Base-by-base conservation (phyloP, 2,797 vertebrate genomes). In the Mastacembelus armatus region DNA sequence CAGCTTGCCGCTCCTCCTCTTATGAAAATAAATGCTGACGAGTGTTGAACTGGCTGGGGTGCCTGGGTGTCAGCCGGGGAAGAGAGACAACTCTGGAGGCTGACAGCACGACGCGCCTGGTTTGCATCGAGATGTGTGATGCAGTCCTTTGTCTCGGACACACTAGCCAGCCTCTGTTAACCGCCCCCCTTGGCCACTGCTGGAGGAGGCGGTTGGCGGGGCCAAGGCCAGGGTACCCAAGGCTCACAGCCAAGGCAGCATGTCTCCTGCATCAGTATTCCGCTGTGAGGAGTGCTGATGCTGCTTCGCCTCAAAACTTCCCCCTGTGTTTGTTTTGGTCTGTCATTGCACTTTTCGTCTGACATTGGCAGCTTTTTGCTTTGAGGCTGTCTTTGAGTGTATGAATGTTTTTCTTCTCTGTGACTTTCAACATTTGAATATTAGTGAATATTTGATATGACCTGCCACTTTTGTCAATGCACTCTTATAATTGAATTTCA, bases 101-200 rank as follows among this genome's bases (percentile, higher is more conserved):
- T 90, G 88, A 87, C 86, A 87, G 78, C 73, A 74, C 48, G 65
- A 76, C 49, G 69, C 21, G 78, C 77, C 85, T 80, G 65, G 66
- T 89, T 87, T 88, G 78, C 86, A 91, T 85, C 86, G 74, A 88
- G 83, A 91, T 87, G 77, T 87, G 81, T 82, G 75, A 78, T 44
- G 45, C 62, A 36, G 45, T 43, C 71, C 58, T 54, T 63, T 26
- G 19, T 43, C 67, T 66, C 36, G n/a, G 40, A 49, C 68, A 63
- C 49, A 26, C 42, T n/a, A 49, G 26, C 42, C 43, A 33, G 56
- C 62, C 38, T 60, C 63, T 18, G 55, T 43, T n/a, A n/a, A n/a
- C n/a, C 60, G 44, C 54, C 51, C 26, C 15, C 27, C 11, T n/a
- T n/a, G 16, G 32, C 43, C 59, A 78, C 56, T 49, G 50, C 45